Percentiles rank a stretch among this genome's conserved stretches.
These are phyloP conservation scores for Plemyria rubiginata DNA, from an alignment of 2,888 invertebrate species.

Conservation along the genomic window DNA sequence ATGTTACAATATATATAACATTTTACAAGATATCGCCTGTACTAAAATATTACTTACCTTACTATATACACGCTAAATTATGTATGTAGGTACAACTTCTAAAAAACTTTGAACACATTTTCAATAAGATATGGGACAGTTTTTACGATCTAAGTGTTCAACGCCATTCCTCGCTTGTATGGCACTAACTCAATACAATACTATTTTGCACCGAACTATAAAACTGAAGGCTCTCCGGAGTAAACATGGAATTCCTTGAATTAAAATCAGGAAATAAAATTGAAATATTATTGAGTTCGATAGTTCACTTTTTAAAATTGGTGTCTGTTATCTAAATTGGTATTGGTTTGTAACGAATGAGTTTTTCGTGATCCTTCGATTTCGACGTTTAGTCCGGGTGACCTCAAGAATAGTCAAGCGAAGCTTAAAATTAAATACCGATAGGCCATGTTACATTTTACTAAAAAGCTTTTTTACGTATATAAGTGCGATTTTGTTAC, in stretches of 20 bases:
- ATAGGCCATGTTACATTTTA: slow-evolving; percentile 61
- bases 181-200: slow-evolving; percentile 61
- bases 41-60: slow-evolving; percentile 49
- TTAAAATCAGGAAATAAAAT: too few relatives aligned
- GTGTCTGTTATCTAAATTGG: too few relatives aligned
- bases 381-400: slow-evolving; percentile 6
- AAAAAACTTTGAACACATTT: slow-evolving; percentile 82
- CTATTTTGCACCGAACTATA: slow-evolving; percentile 51
- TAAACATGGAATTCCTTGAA: not conserved
- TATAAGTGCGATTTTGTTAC: slow-evolving; percentile 68
- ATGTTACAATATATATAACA: slow-evolving; percentile 55
- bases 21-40: slow-evolving; percentile 48
- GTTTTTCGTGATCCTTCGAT: not conserved
- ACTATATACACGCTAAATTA: slow-evolving; percentile 68
- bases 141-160: slow-evolving; percentile 57
- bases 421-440: slow-evolving; percentile 48
- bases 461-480: slow-evolving; percentile 76
- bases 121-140: slow-evolving; percentile 79
- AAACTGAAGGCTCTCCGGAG: slow-evolving; percentile 17
- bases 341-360: too few relatives aligned
- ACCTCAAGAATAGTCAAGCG: slow-evolving; percentile 16
- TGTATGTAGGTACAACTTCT: slow-evolving; percentile 74
- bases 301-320: too few relatives aligned
- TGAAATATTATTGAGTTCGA: too few relatives aligned
- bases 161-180: slow-evolving; percentile 57